Evolutionary conservation across 2,113 vertebrate genomes (phyloP), one percentile per base, ranked within the genome.

Genomic region (Lophochroa leadbeateri): DNA sequence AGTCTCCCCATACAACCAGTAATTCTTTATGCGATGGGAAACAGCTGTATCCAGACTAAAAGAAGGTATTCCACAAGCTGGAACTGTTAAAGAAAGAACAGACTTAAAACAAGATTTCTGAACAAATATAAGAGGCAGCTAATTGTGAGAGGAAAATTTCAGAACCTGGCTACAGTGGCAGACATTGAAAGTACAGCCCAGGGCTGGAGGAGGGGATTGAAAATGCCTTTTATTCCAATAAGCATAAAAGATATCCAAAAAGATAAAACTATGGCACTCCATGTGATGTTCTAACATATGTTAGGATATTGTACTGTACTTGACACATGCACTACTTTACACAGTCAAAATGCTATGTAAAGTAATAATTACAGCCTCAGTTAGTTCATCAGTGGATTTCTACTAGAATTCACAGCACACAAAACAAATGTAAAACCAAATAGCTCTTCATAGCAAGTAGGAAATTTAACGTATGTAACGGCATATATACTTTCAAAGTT

Each of bases 41-140:
- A 91, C 84, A 94, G 78, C 88, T 93, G 91, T 72, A 61, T 17
- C 35, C 68, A 47, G 63, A 53, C 74, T 94, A 75, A 65, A 92
- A 74, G 24, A 49, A 70, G 44, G 78, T 39, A 82, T 86, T 50
- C 63, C 57, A 82, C 63, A 94, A 77, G 9, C 46, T 75, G 79
- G 41, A 71, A 82, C 68, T 28, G 60, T 55, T 68, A 52, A 55
- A 83, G n/a, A 41, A 75, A 72, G 47, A 88, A 46, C 23, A 65
- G 39, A 37, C 60, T 95, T 44, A 43, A 76, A 91, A 58, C 2
- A 88, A 39, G 35, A 52, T 58, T 94, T 88, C 67, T 88, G 68
- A 89, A 74, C 41, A 52, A 83, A 49, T 21, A 10, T 4, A n/a
- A 67, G 53, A 47, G 35, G 47, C 6, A 18, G 17, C 33, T 72